phyloP scores from a whole-genome alignment of 2,888 invertebrate genomes.

The Drosophila diplacantha region DNA sequence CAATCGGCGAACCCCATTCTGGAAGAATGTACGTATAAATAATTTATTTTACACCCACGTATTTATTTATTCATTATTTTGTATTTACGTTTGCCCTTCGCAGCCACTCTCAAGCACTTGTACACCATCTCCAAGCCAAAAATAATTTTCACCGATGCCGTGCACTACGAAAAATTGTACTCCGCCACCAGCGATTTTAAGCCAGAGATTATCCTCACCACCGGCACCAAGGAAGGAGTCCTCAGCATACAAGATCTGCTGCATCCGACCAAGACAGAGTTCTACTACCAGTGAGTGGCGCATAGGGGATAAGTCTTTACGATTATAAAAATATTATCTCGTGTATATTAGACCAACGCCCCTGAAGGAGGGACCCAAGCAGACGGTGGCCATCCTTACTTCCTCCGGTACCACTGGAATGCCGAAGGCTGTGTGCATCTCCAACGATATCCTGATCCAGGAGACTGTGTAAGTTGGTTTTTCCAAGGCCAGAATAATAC shows the following conservation, averaged over 20 bases:
- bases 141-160: slow-evolving; percentile 62
- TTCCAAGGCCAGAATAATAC: not conserved
- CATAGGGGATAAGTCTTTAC: rapidly evolving
- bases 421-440: slow-evolving; percentile 62
- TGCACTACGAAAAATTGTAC: slow-evolving; percentile 43
- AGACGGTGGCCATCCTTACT: slow-evolving; percentile 57
- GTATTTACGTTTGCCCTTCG: not conserved
- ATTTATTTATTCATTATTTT: not conserved
- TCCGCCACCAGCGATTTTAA: slow-evolving; percentile 45
- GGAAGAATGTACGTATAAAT: slow-evolving; percentile 46
- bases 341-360: slow-evolving; percentile 35
- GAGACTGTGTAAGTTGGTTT: slow-evolving; percentile 29
- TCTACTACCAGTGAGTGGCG: slow-evolving; percentile 45
- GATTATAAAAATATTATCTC: too few relatives aligned
- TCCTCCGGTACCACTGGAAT: slow-evolving; percentile 67
- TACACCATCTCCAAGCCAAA: slow-evolving; percentile 55
- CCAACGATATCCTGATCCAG: slow-evolving; percentile 41
- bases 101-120: slow-evolving; percentile 31
- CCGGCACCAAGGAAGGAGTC: slow-evolving; percentile 41
- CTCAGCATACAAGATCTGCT: slow-evolving; percentile 42
- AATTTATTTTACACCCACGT: too few relatives aligned
- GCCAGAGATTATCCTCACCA: slow-evolving; percentile 42
- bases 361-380: slow-evolving; percentile 44
- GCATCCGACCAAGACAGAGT: slow-evolving; percentile 45
- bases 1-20: slow-evolving; percentile 59